A percentile compares a stretch with the other conserved stretches of the same genome.
These are phyloP conservation scores for Amphimedon queenslandica DNA, from an alignment of 37 sponge, comb jelly and placozoan genomes.

Conservation along the genomic window DNA sequence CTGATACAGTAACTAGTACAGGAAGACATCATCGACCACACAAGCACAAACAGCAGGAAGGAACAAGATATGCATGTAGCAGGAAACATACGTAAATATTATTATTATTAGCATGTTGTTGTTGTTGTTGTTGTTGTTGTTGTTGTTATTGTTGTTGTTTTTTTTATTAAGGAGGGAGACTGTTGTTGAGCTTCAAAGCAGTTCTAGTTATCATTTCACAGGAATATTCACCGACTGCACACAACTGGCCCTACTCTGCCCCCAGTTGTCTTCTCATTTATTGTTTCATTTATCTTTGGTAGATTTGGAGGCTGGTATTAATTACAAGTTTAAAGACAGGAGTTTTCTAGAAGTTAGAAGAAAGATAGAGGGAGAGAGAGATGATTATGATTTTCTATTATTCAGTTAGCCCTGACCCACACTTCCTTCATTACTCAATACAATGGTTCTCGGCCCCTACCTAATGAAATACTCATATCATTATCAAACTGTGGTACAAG, in stretches of 20 bases:
- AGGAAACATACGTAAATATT: too few species aligned
- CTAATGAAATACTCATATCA: conserved; percentile 12
- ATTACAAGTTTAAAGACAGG: conserved; percentile 56
- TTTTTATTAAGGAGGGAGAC: too few species aligned
- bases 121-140: too few species aligned
- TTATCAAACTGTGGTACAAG: conserved; percentile 46
- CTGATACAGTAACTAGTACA: too few species aligned
- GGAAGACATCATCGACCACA: too few species aligned
- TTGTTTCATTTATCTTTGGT: conserved; percentile 37
- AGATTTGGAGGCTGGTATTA: conserved; percentile 36
- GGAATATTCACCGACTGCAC: conserved; percentile 55
- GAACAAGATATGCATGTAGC: too few species aligned
- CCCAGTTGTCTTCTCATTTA: conserved; percentile 49
- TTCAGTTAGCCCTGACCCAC: conserved; percentile 60
- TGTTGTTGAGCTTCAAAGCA: too few species aligned
- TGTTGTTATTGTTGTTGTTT: too few species aligned
- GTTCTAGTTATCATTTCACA: conserved; percentile 24
- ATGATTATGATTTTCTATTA: background rate
- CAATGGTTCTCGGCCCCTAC: background rate
- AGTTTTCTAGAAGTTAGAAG: conserved; percentile 29
- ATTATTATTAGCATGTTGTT: too few species aligned
- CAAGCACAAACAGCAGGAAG: too few species aligned
- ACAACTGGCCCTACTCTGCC: conserved; percentile 11
- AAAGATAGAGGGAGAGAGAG: background rate
- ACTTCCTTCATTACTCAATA: conserved; percentile 28